Evolutionary conservation across 2,888 invertebrate genomes (phyloP).

Genomic region (Sarcophaga rosellei): DNA sequence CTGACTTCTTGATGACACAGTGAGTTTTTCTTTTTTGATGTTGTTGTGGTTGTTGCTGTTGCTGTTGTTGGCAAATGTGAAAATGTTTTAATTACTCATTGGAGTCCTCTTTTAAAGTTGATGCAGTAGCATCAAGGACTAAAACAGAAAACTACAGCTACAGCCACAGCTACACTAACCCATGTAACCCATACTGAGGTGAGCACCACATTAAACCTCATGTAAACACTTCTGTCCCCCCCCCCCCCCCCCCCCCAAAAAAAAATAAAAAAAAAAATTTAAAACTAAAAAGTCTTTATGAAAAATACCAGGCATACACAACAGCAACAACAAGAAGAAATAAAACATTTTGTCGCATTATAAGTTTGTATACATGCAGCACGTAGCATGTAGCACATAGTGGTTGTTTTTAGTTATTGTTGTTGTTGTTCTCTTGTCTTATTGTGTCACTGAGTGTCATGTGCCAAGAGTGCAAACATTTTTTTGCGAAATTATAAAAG

Average conservation of each 20-base stretch:
- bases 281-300: slow-evolving; percentile 27
- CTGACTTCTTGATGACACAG: slow-evolving; percentile 69
- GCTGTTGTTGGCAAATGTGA: slow-evolving; percentile 68
- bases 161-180: not conserved
- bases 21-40: slow-evolving; percentile 34
- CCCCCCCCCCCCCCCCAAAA: slow-evolving; percentile 16
- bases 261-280: slow-evolving; percentile 35
- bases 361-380: slow-evolving; percentile 20
- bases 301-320: slow-evolving; percentile 41
- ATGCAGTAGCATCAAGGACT: slow-evolving; percentile 61
- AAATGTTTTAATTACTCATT: slow-evolving; percentile 80
- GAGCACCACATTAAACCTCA: too few species aligned
- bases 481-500: slow-evolving; percentile 68
- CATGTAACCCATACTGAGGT: too few species aligned
- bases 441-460: slow-evolving; percentile 58
- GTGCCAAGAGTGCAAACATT: slow-evolving; percentile 62
- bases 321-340: slow-evolving; percentile 32
- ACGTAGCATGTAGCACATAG: not conserved
- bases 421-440: slow-evolving; percentile 30
- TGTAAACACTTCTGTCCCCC: not conserved
- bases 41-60: too few species aligned
- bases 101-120: slow-evolving; percentile 70
- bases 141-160: slow-evolving; percentile 42
- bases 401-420: not conserved
- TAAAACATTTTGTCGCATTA: slow-evolving; percentile 67